These are phyloP conservation scores for Ptyas mucosa DNA, from an alignment of 2,113 vertebrate genomes.

Conservation along the genomic window DNA sequence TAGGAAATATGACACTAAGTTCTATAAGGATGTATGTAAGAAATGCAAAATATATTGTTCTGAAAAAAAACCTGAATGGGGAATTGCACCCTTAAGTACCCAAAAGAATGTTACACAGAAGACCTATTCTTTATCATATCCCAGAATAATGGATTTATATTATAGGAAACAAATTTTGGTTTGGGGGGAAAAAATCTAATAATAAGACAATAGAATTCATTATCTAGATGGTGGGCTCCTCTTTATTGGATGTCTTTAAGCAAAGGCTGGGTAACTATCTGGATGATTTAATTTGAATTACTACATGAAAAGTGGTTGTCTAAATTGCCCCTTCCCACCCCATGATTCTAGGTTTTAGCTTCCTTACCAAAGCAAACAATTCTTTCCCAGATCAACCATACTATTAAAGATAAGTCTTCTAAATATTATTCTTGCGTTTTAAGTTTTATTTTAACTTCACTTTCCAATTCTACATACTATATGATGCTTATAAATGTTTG, in stretches of 20 bases:
- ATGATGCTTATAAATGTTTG: neutral
- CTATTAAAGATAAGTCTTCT: neutral
- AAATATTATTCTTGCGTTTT: neutral
- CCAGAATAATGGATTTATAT: neutral
- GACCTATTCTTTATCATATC: neutral
- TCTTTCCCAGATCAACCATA: neutral
- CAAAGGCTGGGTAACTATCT: neutral
- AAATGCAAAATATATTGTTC: neutral
- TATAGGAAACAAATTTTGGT: neutral
- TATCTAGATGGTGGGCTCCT: neutral
- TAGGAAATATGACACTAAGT: neutral
- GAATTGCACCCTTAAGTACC: neutral
- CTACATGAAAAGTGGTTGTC: neutral
- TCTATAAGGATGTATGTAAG: neutral
- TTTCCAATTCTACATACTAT: neutral
- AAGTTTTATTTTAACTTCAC: neutral
- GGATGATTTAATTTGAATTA: neutral
- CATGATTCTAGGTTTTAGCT: neutral
- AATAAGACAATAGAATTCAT: neutral
- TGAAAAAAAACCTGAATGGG: neutral
- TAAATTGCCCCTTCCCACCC: neutral
- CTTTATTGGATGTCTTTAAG: neutral
- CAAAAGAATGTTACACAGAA: neutral
- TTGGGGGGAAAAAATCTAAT: neutral
- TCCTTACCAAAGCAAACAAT: neutral